Evolutionary conservation across 1,140 invertebrate species (phyloP).

Genomic region (Drosophila ananassae): DNA sequence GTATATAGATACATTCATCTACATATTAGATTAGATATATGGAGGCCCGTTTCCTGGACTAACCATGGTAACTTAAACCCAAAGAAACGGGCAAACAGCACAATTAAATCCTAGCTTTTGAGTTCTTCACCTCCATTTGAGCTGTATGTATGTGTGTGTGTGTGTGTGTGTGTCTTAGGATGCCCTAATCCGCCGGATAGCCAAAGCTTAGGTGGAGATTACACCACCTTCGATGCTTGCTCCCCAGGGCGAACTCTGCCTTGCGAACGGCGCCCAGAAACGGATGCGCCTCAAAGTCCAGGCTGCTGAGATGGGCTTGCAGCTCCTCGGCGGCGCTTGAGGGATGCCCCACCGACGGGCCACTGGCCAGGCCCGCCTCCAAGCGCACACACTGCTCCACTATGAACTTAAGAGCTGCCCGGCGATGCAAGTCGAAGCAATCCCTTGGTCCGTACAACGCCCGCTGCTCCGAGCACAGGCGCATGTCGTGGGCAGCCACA

Average conservation of each 20-base stretch:
- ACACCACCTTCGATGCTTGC: slow-evolving; percentile 75
- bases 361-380: slow-evolving; percentile 36
- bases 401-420: slow-evolving; percentile 79
- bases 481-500: slow-evolving; percentile 78
- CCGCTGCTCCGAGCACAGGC: slow-evolving; percentile 70
- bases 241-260: slow-evolving; percentile 58
- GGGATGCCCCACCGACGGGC: slow-evolving; percentile 15
- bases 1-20: slow-evolving; percentile 14
- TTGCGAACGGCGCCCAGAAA: slow-evolving; percentile 71
- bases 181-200: slow-evolving; percentile 30
- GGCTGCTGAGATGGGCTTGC: slow-evolving; percentile 49
- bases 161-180: slow-evolving; percentile 21
- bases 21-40: slow-evolving; percentile 10
- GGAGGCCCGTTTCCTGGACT: background rate
- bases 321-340: slow-evolving; percentile 32
- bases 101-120: slow-evolving; percentile 34
- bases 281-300: slow-evolving; percentile 61
- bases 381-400: slow-evolving; percentile 74
- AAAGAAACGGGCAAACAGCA: background rate
- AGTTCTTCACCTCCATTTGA: slow-evolving; percentile 1
- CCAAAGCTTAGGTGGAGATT: slow-evolving; percentile 74
- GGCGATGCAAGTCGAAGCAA: slow-evolving; percentile 81
- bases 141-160: slow-evolving; percentile 21
- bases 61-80: background rate
- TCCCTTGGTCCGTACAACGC: slow-evolving; percentile 69